Percentiles rank a stretch among this genome's conserved stretches.
phyloP scores from a whole-genome alignment of 1,140 invertebrate genomes.

The Acyrthosiphon pisum region DNA sequence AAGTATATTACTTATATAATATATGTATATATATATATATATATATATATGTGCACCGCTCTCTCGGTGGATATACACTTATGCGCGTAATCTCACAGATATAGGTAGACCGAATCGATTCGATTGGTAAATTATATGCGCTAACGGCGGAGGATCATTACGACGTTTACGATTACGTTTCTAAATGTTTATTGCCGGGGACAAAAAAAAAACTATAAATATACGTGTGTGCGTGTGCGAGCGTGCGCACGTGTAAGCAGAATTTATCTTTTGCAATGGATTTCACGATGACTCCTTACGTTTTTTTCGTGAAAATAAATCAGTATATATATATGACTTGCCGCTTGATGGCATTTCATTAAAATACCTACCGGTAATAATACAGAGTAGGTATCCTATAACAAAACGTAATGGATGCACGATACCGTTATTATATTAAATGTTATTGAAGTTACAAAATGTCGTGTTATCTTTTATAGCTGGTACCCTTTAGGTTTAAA shows the following conservation, averaged over 20 bases:
- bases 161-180: slow-evolving; percentile 37
- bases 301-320: background rate
- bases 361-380: no score
- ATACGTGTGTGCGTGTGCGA: background rate
- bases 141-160: slow-evolving; percentile 32
- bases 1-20: background rate
- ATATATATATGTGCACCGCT: background rate
- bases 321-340: background rate
- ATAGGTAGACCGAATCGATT: background rate
- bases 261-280: slow-evolving; percentile 10
- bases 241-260: no score
- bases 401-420: background rate
- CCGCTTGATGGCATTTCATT: no score
- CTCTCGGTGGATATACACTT: background rate
- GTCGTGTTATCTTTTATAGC: background rate
- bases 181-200: slow-evolving; percentile 22
- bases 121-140: slow-evolving; percentile 39
- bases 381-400: background rate
- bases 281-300: background rate
- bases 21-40: background rate
- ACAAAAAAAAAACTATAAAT: background rate
- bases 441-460: background rate
- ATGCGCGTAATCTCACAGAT: background rate
- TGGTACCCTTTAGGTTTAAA: background rate
- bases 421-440: background rate